Evolutionary conservation across 92 coral and sea anemone species (phyloP), one percentile per base, ranked within the genome.

Genomic region (Blastomussa wellsi): DNA sequence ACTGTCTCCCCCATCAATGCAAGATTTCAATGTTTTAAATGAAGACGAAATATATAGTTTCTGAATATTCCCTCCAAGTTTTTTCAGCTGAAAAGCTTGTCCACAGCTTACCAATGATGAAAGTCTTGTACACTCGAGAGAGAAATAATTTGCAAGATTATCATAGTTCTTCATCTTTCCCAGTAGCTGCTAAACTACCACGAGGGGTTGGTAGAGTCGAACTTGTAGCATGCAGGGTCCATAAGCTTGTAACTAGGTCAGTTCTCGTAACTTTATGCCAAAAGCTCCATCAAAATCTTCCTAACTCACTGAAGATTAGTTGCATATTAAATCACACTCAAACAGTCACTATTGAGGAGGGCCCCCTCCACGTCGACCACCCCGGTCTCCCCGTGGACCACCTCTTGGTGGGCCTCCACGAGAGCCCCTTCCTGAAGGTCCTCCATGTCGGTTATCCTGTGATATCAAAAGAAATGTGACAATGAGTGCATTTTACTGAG

Each of bases 241-340:
- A 39, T 16, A 67, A 41, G 84, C 81, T 86, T 88, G 94, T 91
- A 91, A 91, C 94, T 85, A 91, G 92, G 91, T 91, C 90, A 79
- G 74, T 90, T 76, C 77, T 79, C 65, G 80, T 74, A 83, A 73
- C 79, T 75, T 87, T 90, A 92, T 92, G 98, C 97, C 99, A 93
- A 95, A 91, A 82, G 96, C 99, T 96, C 95, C 99, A 96, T 96
- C 98, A 92, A 92, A 96, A 96, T 96, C 99, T 96, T 96, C 98
- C 98, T 90, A 87, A 89, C 87, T 75, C 82, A 26, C 64, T 84
- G 82, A 68, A 77, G 82, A 39, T 89, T 79, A 85, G 80, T 76
- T 79, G 26, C 57, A 35, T 84, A 78, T 82, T 37, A 59, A 48
- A 59, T 48, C 62, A 51, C 67, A 71, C 70, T 44, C 11, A 44